phyloP scores from a whole-genome alignment of 1,140 invertebrate species.

The Charaxes varanes region DNA sequence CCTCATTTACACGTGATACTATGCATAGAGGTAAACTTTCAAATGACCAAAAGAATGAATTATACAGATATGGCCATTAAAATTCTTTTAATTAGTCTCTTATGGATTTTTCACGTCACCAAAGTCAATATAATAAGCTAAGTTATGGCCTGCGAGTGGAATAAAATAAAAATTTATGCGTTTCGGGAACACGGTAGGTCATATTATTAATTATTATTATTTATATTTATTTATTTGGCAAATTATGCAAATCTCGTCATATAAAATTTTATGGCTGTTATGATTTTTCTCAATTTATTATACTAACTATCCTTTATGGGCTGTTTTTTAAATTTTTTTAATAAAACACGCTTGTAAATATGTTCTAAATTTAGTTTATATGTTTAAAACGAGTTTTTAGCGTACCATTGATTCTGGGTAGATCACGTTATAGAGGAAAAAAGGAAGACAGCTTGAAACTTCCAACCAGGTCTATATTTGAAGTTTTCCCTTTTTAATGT shows the following conservation, averaged over 20 bases:
- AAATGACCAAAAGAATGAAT: no score
- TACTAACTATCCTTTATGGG: no score
- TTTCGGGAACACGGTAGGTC: neutral
- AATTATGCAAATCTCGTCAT: neutral
- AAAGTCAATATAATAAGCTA: constrained; percentile 5
- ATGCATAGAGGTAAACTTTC: neutral
- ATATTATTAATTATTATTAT: constrained; percentile 10
- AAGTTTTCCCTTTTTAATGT: no score
- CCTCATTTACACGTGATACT: neutral
- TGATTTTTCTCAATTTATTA: constrained; percentile 6
- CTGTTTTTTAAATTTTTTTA: no score
- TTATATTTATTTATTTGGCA: constrained; percentile 5
- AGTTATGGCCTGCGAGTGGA: constrained; percentile 1
- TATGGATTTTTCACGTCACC: neutral
- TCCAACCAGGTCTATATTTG: no score
- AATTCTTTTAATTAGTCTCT: constrained; percentile 1
- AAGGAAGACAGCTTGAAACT: no score
- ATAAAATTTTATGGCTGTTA: neutral
- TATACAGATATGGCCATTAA: constrained; percentile 3
- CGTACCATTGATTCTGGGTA: no score
- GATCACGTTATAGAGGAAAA: no score
- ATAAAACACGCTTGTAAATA: no score
- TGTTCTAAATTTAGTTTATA: no score
- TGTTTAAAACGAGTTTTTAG: no score
- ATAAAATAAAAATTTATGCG: constrained; percentile 6